A percentile compares a stretch with the other conserved stretches of the same genome.
Conservation (phyloP, 2,888 invertebrate genomes). For the Allolobophora icterica region DNA sequence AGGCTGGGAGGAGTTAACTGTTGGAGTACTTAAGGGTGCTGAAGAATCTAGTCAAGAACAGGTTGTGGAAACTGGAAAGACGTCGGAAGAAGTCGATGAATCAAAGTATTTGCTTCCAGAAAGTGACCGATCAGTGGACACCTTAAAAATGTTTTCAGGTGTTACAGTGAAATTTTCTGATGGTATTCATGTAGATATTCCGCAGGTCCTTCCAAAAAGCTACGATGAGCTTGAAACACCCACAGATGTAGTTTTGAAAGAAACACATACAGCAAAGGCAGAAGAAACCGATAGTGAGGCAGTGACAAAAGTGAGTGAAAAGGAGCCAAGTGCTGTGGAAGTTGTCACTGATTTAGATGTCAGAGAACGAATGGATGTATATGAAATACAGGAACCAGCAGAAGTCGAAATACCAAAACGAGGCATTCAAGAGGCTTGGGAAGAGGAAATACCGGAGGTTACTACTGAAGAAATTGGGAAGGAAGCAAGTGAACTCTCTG, state of each 20-base stretch:
- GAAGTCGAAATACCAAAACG: background rate
- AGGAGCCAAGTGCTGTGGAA: background rate
- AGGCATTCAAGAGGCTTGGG: background rate
- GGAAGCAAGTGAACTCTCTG: background rate
- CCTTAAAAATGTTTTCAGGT: background rate
- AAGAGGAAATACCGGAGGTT: background rate
- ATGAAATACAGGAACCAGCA: background rate
- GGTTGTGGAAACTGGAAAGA: background rate
- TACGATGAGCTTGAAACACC: background rate
- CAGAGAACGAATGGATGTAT: background rate
- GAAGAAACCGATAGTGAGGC: background rate
- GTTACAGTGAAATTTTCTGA: background rate
- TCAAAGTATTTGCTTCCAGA: background rate
- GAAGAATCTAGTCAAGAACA: background rate
- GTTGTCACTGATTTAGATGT: background rate
- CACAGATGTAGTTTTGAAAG: background rate
- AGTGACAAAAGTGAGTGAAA: background rate
- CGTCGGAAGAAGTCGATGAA: background rate
- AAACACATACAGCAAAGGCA: background rate
- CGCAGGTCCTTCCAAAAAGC: background rate
- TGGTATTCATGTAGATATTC: background rate
- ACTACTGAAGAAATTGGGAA: background rate
- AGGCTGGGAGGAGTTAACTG: background rate
- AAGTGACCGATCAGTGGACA: background rate
- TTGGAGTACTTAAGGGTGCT: background rate